Conservation (phyloP, 1,140 invertebrate species). For the Cherax quadricarinatus region DNA sequence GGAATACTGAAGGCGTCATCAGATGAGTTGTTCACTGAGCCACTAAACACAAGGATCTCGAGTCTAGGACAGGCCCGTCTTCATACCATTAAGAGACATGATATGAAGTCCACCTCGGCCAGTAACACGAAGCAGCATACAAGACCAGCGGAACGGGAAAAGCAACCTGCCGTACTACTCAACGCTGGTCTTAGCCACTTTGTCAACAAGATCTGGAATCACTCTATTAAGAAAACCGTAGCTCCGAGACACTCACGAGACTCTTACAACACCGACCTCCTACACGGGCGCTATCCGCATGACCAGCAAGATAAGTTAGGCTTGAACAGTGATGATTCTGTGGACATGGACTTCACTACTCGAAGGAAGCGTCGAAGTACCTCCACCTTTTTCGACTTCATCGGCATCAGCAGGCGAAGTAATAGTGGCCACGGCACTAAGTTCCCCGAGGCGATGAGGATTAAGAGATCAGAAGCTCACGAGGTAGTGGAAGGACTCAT, state of each 20-base stretch:
- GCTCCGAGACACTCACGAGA: neutral
- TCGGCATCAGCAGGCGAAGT: neutral
- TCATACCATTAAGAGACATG: neutral
- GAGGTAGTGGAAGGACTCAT: conserved; percentile 45
- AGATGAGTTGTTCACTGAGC: neutral
- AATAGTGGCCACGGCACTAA: neutral
- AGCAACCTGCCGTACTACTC: neutral
- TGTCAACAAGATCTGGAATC: conserved; percentile 11
- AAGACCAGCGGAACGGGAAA: neutral
- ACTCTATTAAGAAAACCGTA: neutral
- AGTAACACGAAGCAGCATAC: neutral
- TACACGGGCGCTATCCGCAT: neutral
- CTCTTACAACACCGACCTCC: neutral
- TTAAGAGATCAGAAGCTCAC: conserved; percentile 24
- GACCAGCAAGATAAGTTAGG: neutral
- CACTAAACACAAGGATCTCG: neutral
- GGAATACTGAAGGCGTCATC: neutral
- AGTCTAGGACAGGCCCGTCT: neutral
- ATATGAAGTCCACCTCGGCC: neutral
- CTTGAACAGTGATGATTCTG: neutral
- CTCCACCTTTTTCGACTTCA: neutral
- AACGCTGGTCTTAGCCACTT: neutral
- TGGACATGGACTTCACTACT: neutral
- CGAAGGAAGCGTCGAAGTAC: neutral
- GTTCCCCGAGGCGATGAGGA: neutral